Percentiles rank a stretch among this genome's conserved stretches.
These are phyloP conservation scores for Channallabes apus DNA, from an alignment of 2,797 vertebrate species.

Conservation along the genomic window DNA sequence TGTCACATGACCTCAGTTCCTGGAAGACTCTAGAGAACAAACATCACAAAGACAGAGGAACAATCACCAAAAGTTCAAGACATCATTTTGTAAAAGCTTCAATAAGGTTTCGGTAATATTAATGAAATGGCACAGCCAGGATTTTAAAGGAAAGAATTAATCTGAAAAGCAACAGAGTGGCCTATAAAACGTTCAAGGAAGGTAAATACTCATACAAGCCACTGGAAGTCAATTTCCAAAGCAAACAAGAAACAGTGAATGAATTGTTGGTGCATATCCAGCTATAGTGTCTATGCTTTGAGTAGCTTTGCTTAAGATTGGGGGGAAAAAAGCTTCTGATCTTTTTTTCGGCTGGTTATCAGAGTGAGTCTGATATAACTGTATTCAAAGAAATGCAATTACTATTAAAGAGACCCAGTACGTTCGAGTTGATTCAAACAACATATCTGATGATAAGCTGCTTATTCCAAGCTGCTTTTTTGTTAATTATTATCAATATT, in stretches of 20 bases:
- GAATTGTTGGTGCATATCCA: not conserved
- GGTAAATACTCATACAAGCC: slow-evolving; percentile 15
- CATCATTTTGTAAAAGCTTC: not conserved
- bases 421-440: not conserved
- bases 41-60: not conserved
- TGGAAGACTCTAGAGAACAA: not conserved
- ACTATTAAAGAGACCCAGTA: not conserved
- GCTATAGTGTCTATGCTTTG: not conserved
- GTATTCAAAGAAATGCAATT: slow-evolving; percentile 1
- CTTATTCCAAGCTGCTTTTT: slow-evolving; percentile 2
- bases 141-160: not conserved
- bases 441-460: slow-evolving; percentile 2
- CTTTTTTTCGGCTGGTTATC: not conserved
- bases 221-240: slow-evolving; percentile 1
- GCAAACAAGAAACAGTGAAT: slow-evolving; percentile 19
- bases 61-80: not conserved
- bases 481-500: not conserved
- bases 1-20: not conserved
- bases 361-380: not conserved
- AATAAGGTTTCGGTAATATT: not conserved
- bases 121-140: not conserved
- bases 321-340: not conserved
- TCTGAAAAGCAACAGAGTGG: not conserved
- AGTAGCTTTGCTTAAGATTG: not conserved
- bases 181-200: not conserved